These are phyloP conservation scores for Drosophila arawakana DNA, from an alignment of 1,140 invertebrate genomes.

Conservation along the genomic window DNA sequence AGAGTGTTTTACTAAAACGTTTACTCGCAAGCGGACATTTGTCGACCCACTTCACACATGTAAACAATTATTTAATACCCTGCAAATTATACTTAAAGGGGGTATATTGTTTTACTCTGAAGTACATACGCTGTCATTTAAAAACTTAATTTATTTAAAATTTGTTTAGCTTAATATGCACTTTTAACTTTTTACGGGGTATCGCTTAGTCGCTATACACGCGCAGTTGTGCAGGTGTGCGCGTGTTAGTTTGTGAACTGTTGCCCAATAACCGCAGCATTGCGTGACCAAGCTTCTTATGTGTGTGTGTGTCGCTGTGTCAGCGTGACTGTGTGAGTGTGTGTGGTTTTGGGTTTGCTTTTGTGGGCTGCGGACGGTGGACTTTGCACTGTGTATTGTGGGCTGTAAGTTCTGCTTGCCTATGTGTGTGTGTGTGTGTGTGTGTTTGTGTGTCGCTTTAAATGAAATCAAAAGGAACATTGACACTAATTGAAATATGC, in stretches of 20 bases:
- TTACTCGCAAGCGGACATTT: slow-evolving; percentile 34
- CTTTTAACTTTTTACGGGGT: not conserved
- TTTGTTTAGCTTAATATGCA: too few relatives aligned
- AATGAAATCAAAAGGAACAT: slow-evolving; percentile 66
- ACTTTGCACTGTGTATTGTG: slow-evolving; percentile 12
- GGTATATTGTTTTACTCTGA: not conserved
- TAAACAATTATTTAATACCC: slow-evolving; percentile 47
- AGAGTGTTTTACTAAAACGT: slow-evolving; percentile 28
- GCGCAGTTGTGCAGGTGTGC: not conserved
- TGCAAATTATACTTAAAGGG: not conserved
- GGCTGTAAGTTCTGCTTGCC: slow-evolving; percentile 5
- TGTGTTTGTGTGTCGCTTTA: slow-evolving; percentile 29
- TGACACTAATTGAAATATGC: slow-evolving; percentile 81
- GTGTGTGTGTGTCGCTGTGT: slow-evolving; percentile 27
- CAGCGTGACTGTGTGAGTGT: slow-evolving; percentile 10
- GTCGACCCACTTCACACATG: slow-evolving; percentile 42
- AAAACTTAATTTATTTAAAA: not conserved
- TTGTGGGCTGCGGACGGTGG: slow-evolving; percentile 18
- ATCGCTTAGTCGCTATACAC: not conserved
- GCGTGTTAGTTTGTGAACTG: slow-evolving; percentile 37
- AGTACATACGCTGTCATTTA: not conserved
- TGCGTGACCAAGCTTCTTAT: slow-evolving; percentile 68
- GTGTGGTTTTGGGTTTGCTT: slow-evolving; percentile 27
- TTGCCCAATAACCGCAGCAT: slow-evolving; percentile 58
- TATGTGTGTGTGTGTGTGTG: slow-evolving; percentile 7